Evolutionary conservation across 2,888 invertebrate species (phyloP).

Genomic region (Abscondita cerata): DNA sequence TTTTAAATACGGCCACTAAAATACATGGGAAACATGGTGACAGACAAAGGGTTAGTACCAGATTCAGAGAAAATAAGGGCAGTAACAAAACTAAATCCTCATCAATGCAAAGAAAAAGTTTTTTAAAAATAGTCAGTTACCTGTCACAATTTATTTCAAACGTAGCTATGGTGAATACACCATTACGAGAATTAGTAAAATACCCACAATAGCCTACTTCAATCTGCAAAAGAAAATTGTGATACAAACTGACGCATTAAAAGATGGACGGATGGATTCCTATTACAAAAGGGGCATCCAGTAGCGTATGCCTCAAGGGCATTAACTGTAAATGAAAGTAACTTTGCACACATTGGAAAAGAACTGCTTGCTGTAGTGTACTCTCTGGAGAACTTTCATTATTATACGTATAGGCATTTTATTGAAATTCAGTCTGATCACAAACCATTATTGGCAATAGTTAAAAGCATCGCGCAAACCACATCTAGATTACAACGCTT

Average conservation of each 20-base stretch:
- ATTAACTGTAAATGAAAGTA: neutral
- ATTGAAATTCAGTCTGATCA: conserved; percentile 40
- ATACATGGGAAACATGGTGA: no score
- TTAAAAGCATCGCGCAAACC: conserved; percentile 24
- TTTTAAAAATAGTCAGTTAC: no score
- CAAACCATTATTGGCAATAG: conserved; percentile 24
- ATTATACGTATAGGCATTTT: conserved; percentile 35
- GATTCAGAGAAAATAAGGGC: no score
- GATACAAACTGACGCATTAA: neutral
- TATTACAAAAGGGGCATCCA: neutral
- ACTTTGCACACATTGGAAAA: conserved; percentile 14
- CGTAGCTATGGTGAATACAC: no score
- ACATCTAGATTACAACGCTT: conserved; percentile 35
- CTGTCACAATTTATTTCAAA: no score
- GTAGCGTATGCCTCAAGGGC: neutral
- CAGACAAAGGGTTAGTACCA: no score
- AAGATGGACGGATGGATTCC: neutral
- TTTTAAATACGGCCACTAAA: no score
- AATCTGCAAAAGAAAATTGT: no score
- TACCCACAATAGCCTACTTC: no score
- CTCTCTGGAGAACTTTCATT: conserved; percentile 16
- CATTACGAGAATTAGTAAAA: no score
- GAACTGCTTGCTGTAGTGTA: conserved; percentile 12
- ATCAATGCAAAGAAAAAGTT: no score
- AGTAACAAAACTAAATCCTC: no score